Evolutionary conservation across 2,113 vertebrate genomes (phyloP).

Genomic region (Trematocara nigrifrons): DNA sequence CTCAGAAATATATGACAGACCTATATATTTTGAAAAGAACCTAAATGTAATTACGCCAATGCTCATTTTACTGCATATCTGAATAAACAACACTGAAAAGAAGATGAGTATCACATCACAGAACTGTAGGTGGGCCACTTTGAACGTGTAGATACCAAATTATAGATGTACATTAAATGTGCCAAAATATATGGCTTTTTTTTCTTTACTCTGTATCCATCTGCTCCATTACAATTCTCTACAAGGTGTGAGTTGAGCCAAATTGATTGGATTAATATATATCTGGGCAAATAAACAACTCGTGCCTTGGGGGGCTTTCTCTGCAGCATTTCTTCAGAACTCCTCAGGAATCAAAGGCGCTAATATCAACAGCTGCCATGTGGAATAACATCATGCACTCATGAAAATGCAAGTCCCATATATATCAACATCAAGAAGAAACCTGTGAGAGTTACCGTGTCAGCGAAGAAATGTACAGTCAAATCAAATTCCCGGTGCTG

Average conservation of each 20-base stretch:
- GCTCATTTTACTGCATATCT: not conserved
- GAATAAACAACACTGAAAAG: not conserved
- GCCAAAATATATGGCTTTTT: conserved; percentile 19
- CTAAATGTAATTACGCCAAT: not conserved
- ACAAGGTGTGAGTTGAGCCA: conserved; percentile 58
- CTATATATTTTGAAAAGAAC: not conserved
- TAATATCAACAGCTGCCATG: conserved; percentile 66
- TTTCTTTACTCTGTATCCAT: conserved; percentile 32
- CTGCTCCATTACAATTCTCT: conserved; percentile 60
- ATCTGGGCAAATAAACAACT: conserved; percentile 71
- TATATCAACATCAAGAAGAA: conserved; percentile 52
- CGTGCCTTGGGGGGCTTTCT: conserved; percentile 62
- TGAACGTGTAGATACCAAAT: conserved; percentile 39
- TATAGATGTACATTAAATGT: conserved; percentile 4
- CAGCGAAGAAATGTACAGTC: conserved; percentile 48
- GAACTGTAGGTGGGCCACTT: conserved; percentile 2
- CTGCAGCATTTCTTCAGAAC: conserved; percentile 61
- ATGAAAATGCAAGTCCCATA: conserved; percentile 58
- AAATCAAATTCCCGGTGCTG: conserved; percentile 49
- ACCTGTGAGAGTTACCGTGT: conserved; percentile 47
- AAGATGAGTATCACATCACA: not conserved
- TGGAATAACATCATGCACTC: conserved; percentile 59
- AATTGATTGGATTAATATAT: conserved; percentile 73
- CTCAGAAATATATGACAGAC: not conserved
- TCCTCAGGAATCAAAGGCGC: conserved; percentile 66